Evolutionary conservation across 1,140 invertebrate genomes (phyloP).

Genomic region (Ladona fulva): DNA sequence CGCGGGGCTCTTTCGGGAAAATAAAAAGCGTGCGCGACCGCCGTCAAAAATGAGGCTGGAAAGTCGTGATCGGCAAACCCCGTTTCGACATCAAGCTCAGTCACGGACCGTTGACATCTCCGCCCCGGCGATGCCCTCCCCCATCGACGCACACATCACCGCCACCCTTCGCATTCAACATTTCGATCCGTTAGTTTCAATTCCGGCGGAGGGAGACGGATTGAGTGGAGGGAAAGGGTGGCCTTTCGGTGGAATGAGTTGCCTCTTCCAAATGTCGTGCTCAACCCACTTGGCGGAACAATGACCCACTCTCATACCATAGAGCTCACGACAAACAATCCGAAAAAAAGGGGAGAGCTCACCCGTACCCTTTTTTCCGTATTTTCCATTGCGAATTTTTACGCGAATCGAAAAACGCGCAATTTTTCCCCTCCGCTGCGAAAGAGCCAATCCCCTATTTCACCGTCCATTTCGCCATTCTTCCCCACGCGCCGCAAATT

Average conservation of each 20-base stretch:
- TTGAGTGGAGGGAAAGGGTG: not conserved
- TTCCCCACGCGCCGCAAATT: too few relatives aligned
- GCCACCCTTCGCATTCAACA: not conserved
- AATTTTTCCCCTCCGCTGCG: not conserved
- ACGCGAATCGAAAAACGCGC: not conserved
- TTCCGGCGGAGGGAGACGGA: not conserved
- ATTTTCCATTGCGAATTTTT: not conserved
- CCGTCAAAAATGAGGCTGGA: not conserved
- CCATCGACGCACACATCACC: not conserved
- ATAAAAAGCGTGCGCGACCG: too few relatives aligned
- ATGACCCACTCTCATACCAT: not conserved
- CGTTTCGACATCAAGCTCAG: not conserved
- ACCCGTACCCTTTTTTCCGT: not conserved
- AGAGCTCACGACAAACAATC: not conserved
- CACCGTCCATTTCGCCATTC: not conserved
- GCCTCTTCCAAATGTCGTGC: not conserved
- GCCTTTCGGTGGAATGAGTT: not conserved
- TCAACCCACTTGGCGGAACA: not conserved
- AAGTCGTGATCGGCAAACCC: not conserved
- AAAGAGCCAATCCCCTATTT: not conserved
- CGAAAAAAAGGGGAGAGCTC: not conserved
- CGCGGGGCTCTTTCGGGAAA: not conserved
- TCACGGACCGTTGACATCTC: not conserved
- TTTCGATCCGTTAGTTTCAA: conserved; percentile 5
- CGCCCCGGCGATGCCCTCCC: too few relatives aligned